These are phyloP conservation scores for Girardinus metallicus DNA, from an alignment of 2,797 vertebrate species.

Conservation along the genomic window DNA sequence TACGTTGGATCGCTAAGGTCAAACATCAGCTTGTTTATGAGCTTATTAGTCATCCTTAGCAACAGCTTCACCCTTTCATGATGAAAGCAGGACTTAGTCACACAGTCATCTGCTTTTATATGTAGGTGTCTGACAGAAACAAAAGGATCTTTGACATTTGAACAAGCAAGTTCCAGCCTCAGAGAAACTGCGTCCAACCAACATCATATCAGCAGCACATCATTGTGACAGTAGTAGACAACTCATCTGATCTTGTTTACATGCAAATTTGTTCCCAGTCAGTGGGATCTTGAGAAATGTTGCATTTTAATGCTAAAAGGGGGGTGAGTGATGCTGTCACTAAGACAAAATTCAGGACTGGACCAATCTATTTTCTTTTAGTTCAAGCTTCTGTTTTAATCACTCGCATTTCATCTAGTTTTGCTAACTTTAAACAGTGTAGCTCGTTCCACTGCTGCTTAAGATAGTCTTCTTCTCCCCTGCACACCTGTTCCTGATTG, in stretches of 20 bases:
- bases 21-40: slow-evolving; percentile 42
- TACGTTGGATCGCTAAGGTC: slow-evolving; percentile 22
- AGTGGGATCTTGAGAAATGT: not conserved
- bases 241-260: not conserved
- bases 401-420: not conserved
- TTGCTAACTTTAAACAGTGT: not conserved
- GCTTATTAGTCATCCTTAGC: slow-evolving; percentile 52
- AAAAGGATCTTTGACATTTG: slow-evolving; percentile 48
- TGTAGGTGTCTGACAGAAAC: slow-evolving; percentile 50
- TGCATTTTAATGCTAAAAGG: not conserved
- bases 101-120: slow-evolving; percentile 19
- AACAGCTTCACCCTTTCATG: slow-evolving; percentile 41
- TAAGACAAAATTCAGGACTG: not conserved
- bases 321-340: not conserved
- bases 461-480: not conserved
- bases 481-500: not conserved
- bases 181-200: not conserved
- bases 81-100: slow-evolving; percentile 58
- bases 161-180: slow-evolving; percentile 19
- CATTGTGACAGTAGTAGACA: slow-evolving; percentile 21
- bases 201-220: not conserved
- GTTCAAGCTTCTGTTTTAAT: not conserved
- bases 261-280: not conserved
- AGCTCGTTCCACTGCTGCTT: not conserved
- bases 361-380: not conserved